Base-by-base conservation (phyloP, 2,888 invertebrate species). In the Linnaemya tessellans region DNA sequence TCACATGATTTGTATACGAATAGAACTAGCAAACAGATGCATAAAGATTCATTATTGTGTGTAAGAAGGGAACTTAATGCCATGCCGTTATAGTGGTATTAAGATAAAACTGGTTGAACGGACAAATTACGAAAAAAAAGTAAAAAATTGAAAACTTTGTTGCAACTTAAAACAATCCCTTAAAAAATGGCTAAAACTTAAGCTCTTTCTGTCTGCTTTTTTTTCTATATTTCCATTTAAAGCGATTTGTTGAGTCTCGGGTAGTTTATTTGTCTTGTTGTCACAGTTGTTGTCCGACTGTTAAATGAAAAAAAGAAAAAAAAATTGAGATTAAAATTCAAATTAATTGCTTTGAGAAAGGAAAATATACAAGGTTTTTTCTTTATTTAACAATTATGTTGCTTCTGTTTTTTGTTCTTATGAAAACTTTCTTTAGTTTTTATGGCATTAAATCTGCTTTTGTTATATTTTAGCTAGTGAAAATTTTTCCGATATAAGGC, bases 271-370 rank as follows among this genome's bases (percentile, higher is more conserved):
- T 71, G 65, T 82, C 58, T 65, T 77, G 65, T 85, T 82, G 85
- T 85, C 82, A 82, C 85, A 70, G 75, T 85, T 75, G 64, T 80
- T 25, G 30, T 73, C 60, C 20, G 25, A 38, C 60, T 62, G 9
- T 56, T 51, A 68, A 78, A 35, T 22, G 46, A 8, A 60, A 64
- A 46, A 60, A 25, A 25, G 30, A 60, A 43, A n/a, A 5, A 25
- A 60, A 70, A 70, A 78, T 60, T 67, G 70, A 82, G 85, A 85
- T 85, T 85, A 85, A 85, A 82, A 85, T 82, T 82, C 75, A 80
- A 75, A 85, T 85, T 85, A 85, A 85, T 85, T 85, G 82, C 85
- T 82, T 85, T 85, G 79, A 60, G 65, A 79, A 78, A 60, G 58
- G 51, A 64, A 82, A 82, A 77, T 49, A 20, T 78, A 49, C 15